Evolutionary conservation across 2,113 vertebrate species (phyloP), one percentile per base, ranked within the genome.

Genomic region (Sminthopsis crassicaudata): DNA sequence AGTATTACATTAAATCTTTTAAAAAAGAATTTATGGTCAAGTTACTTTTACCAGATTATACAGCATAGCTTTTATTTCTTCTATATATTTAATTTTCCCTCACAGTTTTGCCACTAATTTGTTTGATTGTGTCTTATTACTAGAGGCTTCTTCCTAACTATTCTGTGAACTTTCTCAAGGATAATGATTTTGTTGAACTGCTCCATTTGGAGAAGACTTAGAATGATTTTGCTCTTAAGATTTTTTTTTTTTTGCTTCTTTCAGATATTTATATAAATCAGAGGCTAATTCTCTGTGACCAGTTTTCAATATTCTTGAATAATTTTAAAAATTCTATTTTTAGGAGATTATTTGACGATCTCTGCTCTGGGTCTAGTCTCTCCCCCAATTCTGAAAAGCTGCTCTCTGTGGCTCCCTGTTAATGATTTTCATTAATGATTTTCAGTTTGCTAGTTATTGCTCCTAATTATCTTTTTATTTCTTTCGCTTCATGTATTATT

Each of bases 331-430:
- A 25, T 14, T 0, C 46, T 22, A 53, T 53, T 92, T 30, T 54
- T 94, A 9, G 36, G 51, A 91, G 25, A 93, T 76, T 26, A 22
- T 89, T 24, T 22, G 27, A 95, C 14, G 23, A 16, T 1, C 6
- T 91, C 10, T 94, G 48, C 48, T 90, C 30, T 91, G 2, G 76
- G 36, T 90, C 22, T 94, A 1, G 92, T 76, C 23, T 91, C 46
- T 93, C 12, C 16, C 23, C 90, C 36, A 6, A 54, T 96, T 91
- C 52, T 7, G 46, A 88, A 89, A 84, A 19, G 4, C 26, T 90
- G 10, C 42, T 55, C 90, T 94, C 52, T 91, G 36, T 6, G 84
- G 27, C 90, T 94, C 96, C 19, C 94, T 89, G 2, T 94, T 76
- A 67, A 27, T 60, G 48, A 30, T 89, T 48, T 93, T 42, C 67